Evolutionary conservation across 2,888 invertebrate species (phyloP).

Genomic region (Cephus nigrinus): DNA sequence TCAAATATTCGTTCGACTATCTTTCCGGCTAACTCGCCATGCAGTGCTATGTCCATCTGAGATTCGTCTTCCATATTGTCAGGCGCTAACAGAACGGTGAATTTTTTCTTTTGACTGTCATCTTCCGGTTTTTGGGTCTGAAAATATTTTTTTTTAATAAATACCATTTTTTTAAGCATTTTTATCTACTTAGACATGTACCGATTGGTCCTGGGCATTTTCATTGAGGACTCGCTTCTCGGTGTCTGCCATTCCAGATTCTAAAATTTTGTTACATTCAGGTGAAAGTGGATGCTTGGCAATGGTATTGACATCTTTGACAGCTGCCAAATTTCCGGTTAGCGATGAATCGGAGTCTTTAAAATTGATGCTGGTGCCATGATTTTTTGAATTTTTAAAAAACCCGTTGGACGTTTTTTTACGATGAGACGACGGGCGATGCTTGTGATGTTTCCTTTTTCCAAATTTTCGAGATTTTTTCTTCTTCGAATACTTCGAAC

Average conservation of each 20-base stretch:
- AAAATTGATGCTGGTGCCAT: background rate
- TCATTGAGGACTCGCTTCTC: conserved; percentile 8
- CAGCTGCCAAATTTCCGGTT: background rate
- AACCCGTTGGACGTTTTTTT: background rate
- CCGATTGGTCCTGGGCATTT: conserved; percentile 8
- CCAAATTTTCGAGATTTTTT: background rate
- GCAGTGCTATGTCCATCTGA: conserved; percentile 45
- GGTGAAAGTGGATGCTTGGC: background rate
- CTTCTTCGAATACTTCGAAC: background rate
- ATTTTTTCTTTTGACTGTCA: conserved; percentile 24
- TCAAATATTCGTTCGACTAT: conserved; percentile 53
- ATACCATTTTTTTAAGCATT: background rate
- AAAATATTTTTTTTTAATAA: background rate
- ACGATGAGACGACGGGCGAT: background rate
- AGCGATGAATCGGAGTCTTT: background rate
- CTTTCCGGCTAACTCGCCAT: conserved; percentile 51
- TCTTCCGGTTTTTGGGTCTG: conserved; percentile 11
- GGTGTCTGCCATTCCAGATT: background rate
- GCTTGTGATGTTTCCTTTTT: background rate
- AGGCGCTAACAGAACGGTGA: conserved; percentile 30
- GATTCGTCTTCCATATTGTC: conserved; percentile 49
- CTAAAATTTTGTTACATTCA: background rate
- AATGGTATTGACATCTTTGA: background rate
- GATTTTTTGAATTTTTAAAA: background rate
- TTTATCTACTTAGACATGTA: background rate